These are phyloP conservation scores for Chaetops frenatus DNA, from an alignment of 2,113 vertebrate genomes.

Conservation along the genomic window DNA sequence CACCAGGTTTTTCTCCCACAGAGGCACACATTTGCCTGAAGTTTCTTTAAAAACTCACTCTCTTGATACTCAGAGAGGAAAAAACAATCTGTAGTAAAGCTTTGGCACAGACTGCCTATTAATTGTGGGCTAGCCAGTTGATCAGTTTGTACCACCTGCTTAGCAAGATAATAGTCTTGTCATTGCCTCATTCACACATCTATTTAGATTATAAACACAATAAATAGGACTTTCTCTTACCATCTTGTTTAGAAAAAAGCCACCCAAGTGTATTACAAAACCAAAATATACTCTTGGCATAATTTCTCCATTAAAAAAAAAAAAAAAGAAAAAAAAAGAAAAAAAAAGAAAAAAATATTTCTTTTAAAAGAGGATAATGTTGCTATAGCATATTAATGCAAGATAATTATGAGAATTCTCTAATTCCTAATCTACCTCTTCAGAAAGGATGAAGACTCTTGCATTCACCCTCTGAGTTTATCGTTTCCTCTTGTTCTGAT, in stretches of 20 bases:
- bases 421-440: not conserved
- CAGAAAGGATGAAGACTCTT: not conserved
- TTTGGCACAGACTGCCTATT: not conserved
- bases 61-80: not conserved
- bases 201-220: not conserved
- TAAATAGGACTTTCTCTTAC: not conserved
- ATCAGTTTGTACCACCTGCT: not conserved
- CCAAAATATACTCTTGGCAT: not conserved
- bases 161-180: not conserved
- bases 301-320: not conserved
- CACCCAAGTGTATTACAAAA: not conserved
- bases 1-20: not conserved
- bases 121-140: not conserved
- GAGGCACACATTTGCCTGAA: not conserved
- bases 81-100: not conserved
- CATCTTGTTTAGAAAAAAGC: not conserved
- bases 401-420: not conserved
- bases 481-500: not conserved
- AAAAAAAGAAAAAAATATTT: not conserved
- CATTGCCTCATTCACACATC: not conserved
- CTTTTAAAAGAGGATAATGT: not conserved
- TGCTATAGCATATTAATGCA: not conserved
- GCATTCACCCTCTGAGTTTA: not conserved
- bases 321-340: not conserved
- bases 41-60: not conserved